Evolutionary conservation across 2,797 vertebrate genomes (phyloP).

Genomic region (Microctenopoma steveboyesi): DNA sequence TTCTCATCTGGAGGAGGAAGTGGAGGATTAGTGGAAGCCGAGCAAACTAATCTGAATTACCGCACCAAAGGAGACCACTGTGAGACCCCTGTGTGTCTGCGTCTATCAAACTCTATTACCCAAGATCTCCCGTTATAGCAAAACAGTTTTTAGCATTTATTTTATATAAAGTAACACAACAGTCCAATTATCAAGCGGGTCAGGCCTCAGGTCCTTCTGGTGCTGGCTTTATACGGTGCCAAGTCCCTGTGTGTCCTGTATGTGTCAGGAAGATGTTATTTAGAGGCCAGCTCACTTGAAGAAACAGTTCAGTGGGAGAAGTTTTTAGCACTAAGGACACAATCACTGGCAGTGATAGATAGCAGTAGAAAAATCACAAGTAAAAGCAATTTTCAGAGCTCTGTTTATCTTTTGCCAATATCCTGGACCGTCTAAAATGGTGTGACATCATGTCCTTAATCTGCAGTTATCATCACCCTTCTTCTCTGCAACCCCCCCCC

Average conservation of each 20-base stretch:
- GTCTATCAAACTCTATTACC: background rate
- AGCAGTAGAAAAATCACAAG: background rate
- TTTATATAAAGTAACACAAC: background rate
- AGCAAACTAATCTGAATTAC: constrained; percentile 43
- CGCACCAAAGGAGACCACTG: constrained; percentile 15
- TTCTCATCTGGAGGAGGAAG: constrained; percentile 28
- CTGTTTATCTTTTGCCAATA: constrained; percentile 8
- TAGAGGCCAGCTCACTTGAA: constrained; percentile 4
- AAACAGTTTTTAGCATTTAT: background rate
- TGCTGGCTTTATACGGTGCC: background rate
- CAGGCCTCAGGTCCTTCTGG: background rate
- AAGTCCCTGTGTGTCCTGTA: constrained; percentile 13
- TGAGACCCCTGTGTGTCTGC: constrained; percentile 15
- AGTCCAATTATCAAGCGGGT: background rate
- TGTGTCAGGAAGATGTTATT: background rate
- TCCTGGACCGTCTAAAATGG: constrained; percentile 21
- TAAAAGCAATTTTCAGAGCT: background rate
- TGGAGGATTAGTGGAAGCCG: constrained; percentile 34
- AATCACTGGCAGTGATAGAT: background rate
- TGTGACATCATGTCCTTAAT: constrained; percentile 62
- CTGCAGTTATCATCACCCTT: constrained; percentile 68
- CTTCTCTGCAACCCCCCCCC: constrained; percentile 60
- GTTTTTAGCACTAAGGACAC: background rate
- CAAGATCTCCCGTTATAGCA: background rate
- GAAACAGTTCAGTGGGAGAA: background rate